Conservation (phyloP, 2,113 vertebrate genomes). For the Mus pahari region DNA sequence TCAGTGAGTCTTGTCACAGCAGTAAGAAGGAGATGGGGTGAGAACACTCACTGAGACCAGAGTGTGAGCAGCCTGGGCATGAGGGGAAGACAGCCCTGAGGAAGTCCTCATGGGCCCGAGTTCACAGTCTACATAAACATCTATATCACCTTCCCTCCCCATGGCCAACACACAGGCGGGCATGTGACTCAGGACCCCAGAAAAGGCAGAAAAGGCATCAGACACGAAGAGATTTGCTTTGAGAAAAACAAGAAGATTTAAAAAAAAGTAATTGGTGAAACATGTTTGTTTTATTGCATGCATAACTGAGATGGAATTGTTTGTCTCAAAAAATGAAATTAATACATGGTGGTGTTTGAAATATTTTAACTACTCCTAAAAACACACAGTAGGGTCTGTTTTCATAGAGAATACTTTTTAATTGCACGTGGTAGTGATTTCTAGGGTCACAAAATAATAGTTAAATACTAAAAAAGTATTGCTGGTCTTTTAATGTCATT, state of each 20-base stretch:
- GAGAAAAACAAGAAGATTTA: background rate
- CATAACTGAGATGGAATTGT: background rate
- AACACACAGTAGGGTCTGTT: background rate
- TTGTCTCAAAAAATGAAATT: constrained; percentile 28
- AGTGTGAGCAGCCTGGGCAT: background rate
- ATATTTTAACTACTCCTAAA: constrained; percentile 6
- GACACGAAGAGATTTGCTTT: background rate
- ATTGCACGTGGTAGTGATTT: background rate
- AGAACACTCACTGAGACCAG: background rate
- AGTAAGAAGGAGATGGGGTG: background rate
- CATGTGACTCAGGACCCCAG: background rate
- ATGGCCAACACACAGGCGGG: background rate
- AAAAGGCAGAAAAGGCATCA: background rate
- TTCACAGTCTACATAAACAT: background rate
- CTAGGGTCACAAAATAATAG: background rate
- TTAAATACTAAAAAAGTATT: constrained; percentile 25
- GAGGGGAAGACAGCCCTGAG: background rate
- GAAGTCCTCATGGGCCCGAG: background rate
- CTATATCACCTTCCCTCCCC: background rate
- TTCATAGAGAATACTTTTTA: constrained; percentile 36
- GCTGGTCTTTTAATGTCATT: background rate
- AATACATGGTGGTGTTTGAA: background rate
- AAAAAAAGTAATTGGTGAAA: background rate
- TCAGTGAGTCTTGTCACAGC: background rate
- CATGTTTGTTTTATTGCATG: background rate